These are phyloP conservation scores for Cantharis rustica DNA, from an alignment of 2,888 invertebrate genomes.

Conservation along the genomic window DNA sequence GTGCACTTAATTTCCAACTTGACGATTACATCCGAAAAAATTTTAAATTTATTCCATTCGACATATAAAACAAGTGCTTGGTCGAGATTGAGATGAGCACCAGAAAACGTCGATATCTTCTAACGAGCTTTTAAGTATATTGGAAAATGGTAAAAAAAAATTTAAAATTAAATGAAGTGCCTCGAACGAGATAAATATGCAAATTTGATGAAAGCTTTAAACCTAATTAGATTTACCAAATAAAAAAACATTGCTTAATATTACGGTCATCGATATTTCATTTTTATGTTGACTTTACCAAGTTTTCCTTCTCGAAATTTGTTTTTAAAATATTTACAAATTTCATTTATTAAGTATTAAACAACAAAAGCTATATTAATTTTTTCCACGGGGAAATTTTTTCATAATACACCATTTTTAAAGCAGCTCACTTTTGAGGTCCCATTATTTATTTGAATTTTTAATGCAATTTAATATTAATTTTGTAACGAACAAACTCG, in stretches of 20 bases:
- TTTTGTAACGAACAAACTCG: neutral
- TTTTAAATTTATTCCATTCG: neutral
- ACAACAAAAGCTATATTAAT: neutral
- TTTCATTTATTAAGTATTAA: neutral
- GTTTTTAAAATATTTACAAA: neutral
- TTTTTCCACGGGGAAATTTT: neutral
- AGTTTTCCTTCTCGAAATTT: neutral
- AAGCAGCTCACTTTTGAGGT: neutral
- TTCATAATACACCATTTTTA: neutral
- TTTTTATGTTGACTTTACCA: neutral
- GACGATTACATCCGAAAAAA: neutral
- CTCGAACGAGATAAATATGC: slow-evolving; percentile 14
- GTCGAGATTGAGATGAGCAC: neutral
- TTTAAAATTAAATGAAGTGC: slow-evolving; percentile 10
- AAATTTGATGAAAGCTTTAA: slow-evolving; percentile 7
- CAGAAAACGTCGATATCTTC: neutral
- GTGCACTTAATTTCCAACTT: neutral
- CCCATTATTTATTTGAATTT: neutral
- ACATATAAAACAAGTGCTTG: neutral
- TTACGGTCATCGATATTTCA: neutral
- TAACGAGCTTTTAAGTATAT: slow-evolving; percentile 17
- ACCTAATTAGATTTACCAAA: neutral
- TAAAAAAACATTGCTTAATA: neutral
- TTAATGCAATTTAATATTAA: neutral
- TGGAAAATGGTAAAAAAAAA: slow-evolving; percentile 8